Evolutionary conservation across 1,140 invertebrate species (phyloP), one percentile per base, ranked within the genome.

Genomic region (Drosophila lacertosa): DNA sequence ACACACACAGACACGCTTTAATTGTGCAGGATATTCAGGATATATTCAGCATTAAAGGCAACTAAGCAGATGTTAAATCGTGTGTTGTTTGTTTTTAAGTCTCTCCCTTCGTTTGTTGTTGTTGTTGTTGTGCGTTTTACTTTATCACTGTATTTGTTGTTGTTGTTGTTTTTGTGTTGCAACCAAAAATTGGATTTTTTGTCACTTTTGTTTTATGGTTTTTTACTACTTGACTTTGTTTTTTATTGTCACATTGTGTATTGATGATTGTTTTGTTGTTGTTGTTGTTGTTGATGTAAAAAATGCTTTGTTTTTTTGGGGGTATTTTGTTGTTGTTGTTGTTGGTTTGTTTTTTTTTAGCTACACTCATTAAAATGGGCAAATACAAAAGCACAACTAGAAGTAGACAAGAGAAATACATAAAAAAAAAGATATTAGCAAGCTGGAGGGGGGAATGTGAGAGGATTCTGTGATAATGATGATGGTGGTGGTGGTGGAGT

Each of bases 301-400:
- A 42, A 54, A 62, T 76, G 62, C 65, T 67, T 69, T 78, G 35
- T 62, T 50, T 40, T 50, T 40, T 32, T 75, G 47, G 22, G 37
- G 29, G 29, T 58, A 16, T 35, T 32, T 66, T 76, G 33, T 62
- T 67, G 45, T 74, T 50, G 50, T 74, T 70, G 69, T 45, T 81
- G 39, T 74, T 59, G 13, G 62, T 66, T 35, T 77, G 54, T 53
- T 63, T 72, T 40, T 68, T 63, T 35, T 75, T 74, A 70, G 77
- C 80, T 83, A 83, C 76, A 88, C 77, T 86, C 81, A 86, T 77
- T 86, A 86, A 86, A 88, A 88, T 86, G 84, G 82, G 81, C 77
- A 86, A 88, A 86, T 86, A 86, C 77, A 86, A 86, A 86, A 81
- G 82, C 82, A 86, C 81, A 86, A 86, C 81, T 86, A 86, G 81